These are phyloP conservation scores for Pseudomugil gertrudae DNA, from an alignment of 2,797 vertebrate genomes.

Conservation along the genomic window DNA sequence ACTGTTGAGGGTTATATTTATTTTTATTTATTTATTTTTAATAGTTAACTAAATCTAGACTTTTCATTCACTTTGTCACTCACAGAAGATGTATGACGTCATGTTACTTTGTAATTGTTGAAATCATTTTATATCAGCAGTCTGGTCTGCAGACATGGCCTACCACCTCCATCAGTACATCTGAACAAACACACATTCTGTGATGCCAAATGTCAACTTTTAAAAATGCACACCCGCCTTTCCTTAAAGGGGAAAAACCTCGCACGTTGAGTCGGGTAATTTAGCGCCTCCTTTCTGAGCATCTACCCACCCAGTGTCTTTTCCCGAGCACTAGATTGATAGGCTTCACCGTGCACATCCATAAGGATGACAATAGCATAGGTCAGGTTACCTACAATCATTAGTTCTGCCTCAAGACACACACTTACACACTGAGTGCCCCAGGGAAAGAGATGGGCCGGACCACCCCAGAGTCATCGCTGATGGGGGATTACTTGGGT, in stretches of 20 bases:
- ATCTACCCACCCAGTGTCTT: slow-evolving; percentile 64
- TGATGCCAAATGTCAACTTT: slow-evolving; percentile 44
- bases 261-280: slow-evolving; percentile 39
- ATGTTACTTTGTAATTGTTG: not conserved
- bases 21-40: not conserved
- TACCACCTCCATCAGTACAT: slow-evolving; percentile 29
- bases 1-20: not conserved
- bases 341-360: slow-evolving; percentile 58
- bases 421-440: slow-evolving; percentile 35
- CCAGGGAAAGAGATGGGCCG: slow-evolving; percentile 64
- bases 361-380: slow-evolving; percentile 71
- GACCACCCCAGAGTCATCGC: slow-evolving; percentile 80
- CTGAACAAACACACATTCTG: slow-evolving; percentile 29
- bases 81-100: not conserved
- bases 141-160: slow-evolving; percentile 21
- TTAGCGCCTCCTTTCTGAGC: slow-evolving; percentile 42
- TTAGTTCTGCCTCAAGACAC: slow-evolving; percentile 67
- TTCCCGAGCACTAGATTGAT: slow-evolving; percentile 65
- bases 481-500: slow-evolving; percentile 74
- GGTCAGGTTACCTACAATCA: slow-evolving; percentile 77
- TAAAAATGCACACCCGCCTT: slow-evolving; percentile 21
- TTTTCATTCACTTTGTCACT: not conserved
- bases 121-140: slow-evolving; percentile 6
- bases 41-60: not conserved
- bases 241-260: not conserved